Conservation (phyloP, 2,113 vertebrate genomes). For the Physeter macrocephalus region DNA sequence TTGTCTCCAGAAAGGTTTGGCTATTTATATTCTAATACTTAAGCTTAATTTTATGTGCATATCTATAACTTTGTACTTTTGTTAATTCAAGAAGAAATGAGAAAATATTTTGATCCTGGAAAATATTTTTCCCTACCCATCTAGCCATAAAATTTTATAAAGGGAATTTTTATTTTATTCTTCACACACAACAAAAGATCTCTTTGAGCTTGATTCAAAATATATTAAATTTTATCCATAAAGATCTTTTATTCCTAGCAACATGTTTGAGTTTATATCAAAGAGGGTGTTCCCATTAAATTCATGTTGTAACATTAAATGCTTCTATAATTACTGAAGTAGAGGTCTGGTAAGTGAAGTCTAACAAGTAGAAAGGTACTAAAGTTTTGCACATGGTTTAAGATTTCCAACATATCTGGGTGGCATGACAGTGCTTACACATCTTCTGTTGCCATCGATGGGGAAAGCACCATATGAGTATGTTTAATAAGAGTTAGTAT, state of each 20-base stretch:
- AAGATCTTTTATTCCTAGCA: slow-evolving; percentile 42
- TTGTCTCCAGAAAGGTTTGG: not conserved
- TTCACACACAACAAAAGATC: slow-evolving; percentile 21
- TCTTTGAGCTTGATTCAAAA: slow-evolving; percentile 52
- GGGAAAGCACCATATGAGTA: not conserved
- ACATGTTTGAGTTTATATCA: slow-evolving; percentile 43
- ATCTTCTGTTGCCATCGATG: not conserved
- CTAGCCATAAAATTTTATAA: slow-evolving; percentile 50
- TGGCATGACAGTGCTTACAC: not conserved
- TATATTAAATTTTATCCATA: slow-evolving; percentile 53
- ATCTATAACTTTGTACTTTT: not conserved
- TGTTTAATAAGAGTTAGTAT: not conserved
- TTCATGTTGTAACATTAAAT: not conserved
- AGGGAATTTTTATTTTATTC: slow-evolving; percentile 59
- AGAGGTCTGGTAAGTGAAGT: not conserved
- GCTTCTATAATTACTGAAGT: not conserved
- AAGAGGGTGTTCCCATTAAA: slow-evolving; percentile 17
- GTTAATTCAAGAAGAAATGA: slow-evolving; percentile 37
- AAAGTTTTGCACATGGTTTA: not conserved
- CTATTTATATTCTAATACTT: not conserved
- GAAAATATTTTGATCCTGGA: slow-evolving; percentile 40
- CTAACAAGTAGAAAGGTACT: not conserved
- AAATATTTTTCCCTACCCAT: slow-evolving; percentile 38
- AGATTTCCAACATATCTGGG: not conserved
- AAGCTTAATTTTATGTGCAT: slow-evolving; percentile 23